Evolutionary conservation across 2,797 vertebrate species (phyloP), one percentile per base, ranked within the genome.

Genomic region (Pteronotus mesoamericanus): DNA sequence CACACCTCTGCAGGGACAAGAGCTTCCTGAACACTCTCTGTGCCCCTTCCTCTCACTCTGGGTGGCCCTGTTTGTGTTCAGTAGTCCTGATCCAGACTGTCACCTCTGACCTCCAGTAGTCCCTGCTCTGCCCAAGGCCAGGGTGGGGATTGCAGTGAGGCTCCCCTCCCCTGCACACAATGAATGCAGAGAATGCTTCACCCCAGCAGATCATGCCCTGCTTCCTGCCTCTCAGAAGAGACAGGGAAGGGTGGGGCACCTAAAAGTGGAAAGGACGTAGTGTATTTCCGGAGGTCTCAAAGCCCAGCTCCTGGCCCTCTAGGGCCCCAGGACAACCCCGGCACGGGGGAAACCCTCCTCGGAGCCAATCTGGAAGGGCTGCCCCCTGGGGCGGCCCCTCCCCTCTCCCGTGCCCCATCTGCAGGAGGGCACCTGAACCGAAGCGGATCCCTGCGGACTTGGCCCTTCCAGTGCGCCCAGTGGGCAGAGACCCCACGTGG

Each of bases 151-250:
- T 24, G 7, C 9, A 0, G 26, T 7, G 5, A 37, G 22, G 44
- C 6, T 18, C 26, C 39, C 1, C 21, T 7, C 24, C 1, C 6
- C 53, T 75, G 0, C 1, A n/a, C 75, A 21, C 2, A 3, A 29
- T 39, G 42, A 69, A 66, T 46, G 26, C 66, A 44, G 29, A n/a
- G 19, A 74, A 24, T 14, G 3, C 10, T 11, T 51, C 6, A 1
- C 0, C 1, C 14, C 21, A 8, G 1, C 57, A 24, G 69, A 19
- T 9, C 51, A 0, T 7, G 19, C 74, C 51, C 46, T 19, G 21
- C 39, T 89, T 89, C 59, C 84, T 90, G 59, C 46, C 92, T 89
- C 68, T 24, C 18, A 2, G 75, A 72, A 46, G 29, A 75, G 16
- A 6, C 64, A 83, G 80, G 24, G 72, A 8, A 69, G 74, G 6